A percentile compares a stretch with the other conserved stretches of the same genome.
Evolutionary conservation across 2,888 invertebrate species (phyloP).

Genomic region (Diaprepes abbreviatus): DNA sequence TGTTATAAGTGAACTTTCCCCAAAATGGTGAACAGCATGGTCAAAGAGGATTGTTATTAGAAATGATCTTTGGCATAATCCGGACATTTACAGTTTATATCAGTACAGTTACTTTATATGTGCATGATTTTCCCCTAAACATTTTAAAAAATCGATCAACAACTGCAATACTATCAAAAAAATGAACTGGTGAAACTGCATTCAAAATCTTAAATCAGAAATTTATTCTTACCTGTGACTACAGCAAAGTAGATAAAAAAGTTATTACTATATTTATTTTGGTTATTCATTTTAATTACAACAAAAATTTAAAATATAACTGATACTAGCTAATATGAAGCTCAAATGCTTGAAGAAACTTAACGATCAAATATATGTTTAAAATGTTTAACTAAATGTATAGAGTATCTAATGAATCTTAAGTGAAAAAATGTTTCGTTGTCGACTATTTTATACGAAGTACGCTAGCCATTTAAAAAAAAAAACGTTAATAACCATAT

Average conservation of each 20-base stretch:
- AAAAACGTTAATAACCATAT: not conserved
- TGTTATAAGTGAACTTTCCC: too few relatives aligned
- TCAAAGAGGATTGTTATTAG: too few relatives aligned
- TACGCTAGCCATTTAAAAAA: not conserved
- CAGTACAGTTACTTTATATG: too few relatives aligned
- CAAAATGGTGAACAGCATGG: too few relatives aligned
- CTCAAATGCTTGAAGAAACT: conserved; percentile 16
- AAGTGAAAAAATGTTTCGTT: not conserved
- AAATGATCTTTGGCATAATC: too few relatives aligned
- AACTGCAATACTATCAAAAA: too few relatives aligned
- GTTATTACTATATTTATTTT: not conserved
- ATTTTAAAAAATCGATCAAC: too few relatives aligned
- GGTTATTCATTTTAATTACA: not conserved
- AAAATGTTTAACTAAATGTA: not conserved
- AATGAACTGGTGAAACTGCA: too few relatives aligned
- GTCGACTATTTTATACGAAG: not conserved
- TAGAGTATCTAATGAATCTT: not conserved
- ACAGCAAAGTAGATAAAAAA: conserved; percentile 39
- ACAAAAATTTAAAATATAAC: too few relatives aligned
- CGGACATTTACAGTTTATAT: too few relatives aligned
- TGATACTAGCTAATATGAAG: conserved; percentile 17
- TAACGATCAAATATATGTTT: not conserved
- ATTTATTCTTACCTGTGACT: conserved; percentile 29
- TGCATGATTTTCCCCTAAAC: too few relatives aligned
- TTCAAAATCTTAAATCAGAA: too few relatives aligned